Conservation (phyloP, 2,797 vertebrate species). For the Rhinella marina region DNA sequence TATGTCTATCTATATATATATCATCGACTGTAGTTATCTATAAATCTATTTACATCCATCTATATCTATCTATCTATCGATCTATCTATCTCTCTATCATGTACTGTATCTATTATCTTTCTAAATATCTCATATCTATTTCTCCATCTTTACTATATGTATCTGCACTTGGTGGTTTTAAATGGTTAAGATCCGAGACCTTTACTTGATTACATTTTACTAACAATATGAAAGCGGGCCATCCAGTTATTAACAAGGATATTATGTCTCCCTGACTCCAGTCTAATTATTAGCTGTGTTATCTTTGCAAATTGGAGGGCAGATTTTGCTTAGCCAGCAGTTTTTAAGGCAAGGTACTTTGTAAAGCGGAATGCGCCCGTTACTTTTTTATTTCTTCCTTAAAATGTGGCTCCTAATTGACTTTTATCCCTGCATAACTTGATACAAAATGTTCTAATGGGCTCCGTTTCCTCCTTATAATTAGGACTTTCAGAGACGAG, state of each 20-base stretch:
- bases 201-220: slow-evolving; percentile 29
- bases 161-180: background rate
- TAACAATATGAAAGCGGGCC: slow-evolving; percentile 27
- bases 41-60: no score
- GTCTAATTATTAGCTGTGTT: slow-evolving; percentile 58
- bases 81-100: no score
- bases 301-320: slow-evolving; percentile 56
- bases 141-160: background rate
- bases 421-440: slow-evolving; percentile 67
- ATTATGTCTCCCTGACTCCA: slow-evolving; percentile 50
- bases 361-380: slow-evolving; percentile 50
- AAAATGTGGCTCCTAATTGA: slow-evolving; percentile 63
- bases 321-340: slow-evolving; percentile 54
- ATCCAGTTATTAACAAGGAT: slow-evolving; percentile 54
- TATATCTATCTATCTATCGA: no score
- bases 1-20: background rate
- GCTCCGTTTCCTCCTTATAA: slow-evolving; percentile 64
- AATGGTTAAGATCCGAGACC: slow-evolving; percentile 11
- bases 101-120: background rate
- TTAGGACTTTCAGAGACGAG: slow-evolving; percentile 61
- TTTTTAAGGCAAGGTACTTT: slow-evolving; percentile 60
- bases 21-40: no score
- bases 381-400: slow-evolving; percentile 60
- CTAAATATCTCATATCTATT: background rate
- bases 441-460: slow-evolving; percentile 64